Evolutionary conservation across 1,140 invertebrate species (phyloP).

Genomic region (Atta texana): DNA sequence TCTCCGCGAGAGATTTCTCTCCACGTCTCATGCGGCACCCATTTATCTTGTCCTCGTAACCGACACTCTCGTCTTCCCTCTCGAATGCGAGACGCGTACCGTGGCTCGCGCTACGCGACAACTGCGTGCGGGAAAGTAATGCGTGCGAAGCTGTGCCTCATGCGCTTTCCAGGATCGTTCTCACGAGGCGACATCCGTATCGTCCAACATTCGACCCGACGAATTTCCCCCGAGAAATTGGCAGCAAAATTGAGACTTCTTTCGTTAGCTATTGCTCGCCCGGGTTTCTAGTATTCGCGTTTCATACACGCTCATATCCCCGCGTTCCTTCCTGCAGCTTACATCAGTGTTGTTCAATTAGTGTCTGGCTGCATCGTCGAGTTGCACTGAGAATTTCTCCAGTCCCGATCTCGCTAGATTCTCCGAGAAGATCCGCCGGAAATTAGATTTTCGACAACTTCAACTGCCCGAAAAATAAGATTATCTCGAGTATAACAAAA

Average conservation of each 20-base stretch:
- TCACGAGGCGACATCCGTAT: neutral
- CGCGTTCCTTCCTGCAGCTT: neutral
- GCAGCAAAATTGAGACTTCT: slow-evolving; percentile 50
- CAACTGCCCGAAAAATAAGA: slow-evolving; percentile 24
- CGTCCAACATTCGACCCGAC: neutral
- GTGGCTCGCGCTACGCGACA: neutral
- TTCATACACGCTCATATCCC: neutral
- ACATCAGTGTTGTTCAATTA: slow-evolving; percentile 52
- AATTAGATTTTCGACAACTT: slow-evolving; percentile 44
- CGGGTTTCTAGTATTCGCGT: slow-evolving; percentile 15
- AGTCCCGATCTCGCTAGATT: slow-evolving; percentile 35
- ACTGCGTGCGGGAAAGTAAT: neutral
- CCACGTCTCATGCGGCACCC: neutral
- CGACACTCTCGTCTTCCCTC: neutral
- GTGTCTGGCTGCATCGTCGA: neutral
- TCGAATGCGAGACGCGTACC: neutral
- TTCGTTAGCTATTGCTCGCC: slow-evolving; percentile 31
- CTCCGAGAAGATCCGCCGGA: neutral
- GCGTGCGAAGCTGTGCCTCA: slow-evolving; percentile 10
- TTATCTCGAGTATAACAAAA: neutral
- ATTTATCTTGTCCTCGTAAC: slow-evolving; percentile 47
- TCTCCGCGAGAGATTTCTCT: neutral
- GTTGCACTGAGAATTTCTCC: neutral
- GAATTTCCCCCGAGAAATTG: slow-evolving; percentile 57
- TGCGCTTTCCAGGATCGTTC: slow-evolving; percentile 18